Evolutionary conservation across 1,140 invertebrate genomes (phyloP), one percentile per base, ranked within the genome.

Genomic region (Solenopsis invicta): DNA sequence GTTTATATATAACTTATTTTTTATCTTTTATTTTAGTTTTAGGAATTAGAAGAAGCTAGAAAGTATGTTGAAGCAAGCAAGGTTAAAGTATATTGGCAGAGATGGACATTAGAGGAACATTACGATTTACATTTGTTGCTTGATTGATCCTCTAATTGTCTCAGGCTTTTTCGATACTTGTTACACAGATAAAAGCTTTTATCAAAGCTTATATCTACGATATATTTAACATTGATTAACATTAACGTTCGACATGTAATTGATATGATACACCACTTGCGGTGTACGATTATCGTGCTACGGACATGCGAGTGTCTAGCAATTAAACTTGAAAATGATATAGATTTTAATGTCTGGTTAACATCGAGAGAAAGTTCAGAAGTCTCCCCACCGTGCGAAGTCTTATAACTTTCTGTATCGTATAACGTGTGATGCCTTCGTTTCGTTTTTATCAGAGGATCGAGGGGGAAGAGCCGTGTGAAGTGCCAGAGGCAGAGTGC

Each of bases 401-500:
- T 10, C 41, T 61, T 21, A 13, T 37, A 29, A 50, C 41, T 74
- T 48, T 21, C 56, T 62, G 67, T 50, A 56, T 50, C 29, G 12
- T 21, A 48, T 86, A 81, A 78, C 34, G 34, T 61, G 13, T 8
- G 64, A 34, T 61, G 52, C 48, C 64, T 82, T 29, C 37, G 29
- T 69, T 78, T 85, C 75, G 80, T 71, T 71, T 71, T 69, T 52
- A 82, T 62, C 56, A 82, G 80, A 71, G 80, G 18, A 85, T 82
- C 80, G 66, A 61, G 64, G 18, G 48, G 50, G n/a, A 86, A 24
- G 54, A 72, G 62, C 48, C 48, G 81, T 48, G 85, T 67, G 69
- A 84, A 75, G 66, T 71, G 81, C 75, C 21, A 29, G 85, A 37
- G 66, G 61, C 85, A 48, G 48, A 72, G 61, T 12, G 80, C 67